Percentiles rank a stretch among this genome's conserved stretches.
Evolutionary conservation across 1,140 invertebrate species (phyloP).

Genomic region (Campoletis sonorensis): DNA sequence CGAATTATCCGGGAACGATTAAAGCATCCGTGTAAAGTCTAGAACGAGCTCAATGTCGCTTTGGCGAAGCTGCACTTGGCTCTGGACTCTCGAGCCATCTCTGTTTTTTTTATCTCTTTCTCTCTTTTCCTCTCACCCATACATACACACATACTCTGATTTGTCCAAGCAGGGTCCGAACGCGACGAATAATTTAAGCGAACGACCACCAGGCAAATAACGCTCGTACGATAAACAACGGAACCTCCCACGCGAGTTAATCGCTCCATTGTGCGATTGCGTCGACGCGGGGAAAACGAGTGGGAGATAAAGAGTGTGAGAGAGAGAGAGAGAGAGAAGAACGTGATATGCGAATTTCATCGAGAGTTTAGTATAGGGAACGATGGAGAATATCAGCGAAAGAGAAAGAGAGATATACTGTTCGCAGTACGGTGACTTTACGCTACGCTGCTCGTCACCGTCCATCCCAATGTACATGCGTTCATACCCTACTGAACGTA

Average conservation of each 20-base stretch:
- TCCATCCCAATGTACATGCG: neutral
- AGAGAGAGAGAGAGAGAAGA: constrained; percentile 53
- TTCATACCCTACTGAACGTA: constrained; percentile 7
- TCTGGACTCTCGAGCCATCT: no score
- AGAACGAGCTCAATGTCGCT: constrained; percentile 34
- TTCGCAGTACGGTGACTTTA: constrained; percentile 18
- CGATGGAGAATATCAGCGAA: neutral
- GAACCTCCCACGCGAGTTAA: constrained; percentile 65
- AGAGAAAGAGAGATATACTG: neutral
- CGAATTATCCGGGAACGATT: constrained; percentile 65
- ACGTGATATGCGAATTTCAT: constrained; percentile 10
- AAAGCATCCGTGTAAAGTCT: constrained; percentile 66
- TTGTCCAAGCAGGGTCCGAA: neutral
- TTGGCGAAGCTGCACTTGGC: neutral
- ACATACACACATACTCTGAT: no score
- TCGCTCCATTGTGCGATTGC: constrained; percentile 69
- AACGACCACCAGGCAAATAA: constrained; percentile 65
- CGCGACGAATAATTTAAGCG: constrained; percentile 69
- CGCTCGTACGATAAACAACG: constrained; percentile 68
- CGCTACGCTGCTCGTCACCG: constrained; percentile 13
- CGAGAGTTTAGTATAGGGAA: constrained; percentile 7
- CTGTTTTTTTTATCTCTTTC: neutral
- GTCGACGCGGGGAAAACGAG: constrained; percentile 62
- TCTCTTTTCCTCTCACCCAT: neutral
- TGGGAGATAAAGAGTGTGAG: constrained; percentile 61